Evolutionary conservation across 1,140 invertebrate genomes (phyloP).

Genomic region (Gryllus bimaculatus): DNA sequence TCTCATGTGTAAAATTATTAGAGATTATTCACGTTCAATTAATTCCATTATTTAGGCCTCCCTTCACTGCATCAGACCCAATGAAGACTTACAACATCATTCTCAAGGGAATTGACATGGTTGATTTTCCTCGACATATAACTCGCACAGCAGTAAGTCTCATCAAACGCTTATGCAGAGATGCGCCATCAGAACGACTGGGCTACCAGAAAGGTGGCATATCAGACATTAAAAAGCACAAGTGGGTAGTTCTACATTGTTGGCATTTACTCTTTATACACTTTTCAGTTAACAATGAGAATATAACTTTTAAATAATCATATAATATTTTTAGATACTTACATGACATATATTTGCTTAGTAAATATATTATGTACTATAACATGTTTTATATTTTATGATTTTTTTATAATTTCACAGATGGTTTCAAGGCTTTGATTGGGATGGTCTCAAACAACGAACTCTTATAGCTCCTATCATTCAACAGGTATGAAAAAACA

Average conservation of each 20-base stretch:
- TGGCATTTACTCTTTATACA: slow-evolving; percentile 7
- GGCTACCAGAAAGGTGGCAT: slow-evolving; percentile 88
- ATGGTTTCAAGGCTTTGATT: slow-evolving; percentile 92
- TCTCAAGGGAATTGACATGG: slow-evolving; percentile 72
- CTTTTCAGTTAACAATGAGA: no score
- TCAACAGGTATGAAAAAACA: slow-evolving; percentile 49
- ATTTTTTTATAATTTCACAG: slow-evolving; percentile 35
- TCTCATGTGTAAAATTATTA: no score
- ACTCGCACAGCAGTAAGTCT: slow-evolving; percentile 69
- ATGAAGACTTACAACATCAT: slow-evolving; percentile 83
- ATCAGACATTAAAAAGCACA: slow-evolving; percentile 85
- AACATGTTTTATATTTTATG: slow-evolving; percentile 10
- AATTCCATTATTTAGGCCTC: slow-evolving; percentile 44
- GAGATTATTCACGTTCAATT: not conserved
- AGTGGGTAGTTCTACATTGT: slow-evolving; percentile 43
- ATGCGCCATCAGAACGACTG: slow-evolving; percentile 82
- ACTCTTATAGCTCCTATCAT: slow-evolving; percentile 69
- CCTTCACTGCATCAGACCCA: slow-evolving; percentile 68
- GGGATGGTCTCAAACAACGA: slow-evolving; percentile 65
- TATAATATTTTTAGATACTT: no score
- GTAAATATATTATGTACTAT: no score
- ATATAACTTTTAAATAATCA: no score
- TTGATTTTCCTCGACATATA: slow-evolving; percentile 72
- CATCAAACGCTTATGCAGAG: slow-evolving; percentile 79
- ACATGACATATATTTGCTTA: no score